Evolutionary conservation across 2,797 vertebrate genomes (phyloP).

Genomic region (Fistularia commersonii): DNA sequence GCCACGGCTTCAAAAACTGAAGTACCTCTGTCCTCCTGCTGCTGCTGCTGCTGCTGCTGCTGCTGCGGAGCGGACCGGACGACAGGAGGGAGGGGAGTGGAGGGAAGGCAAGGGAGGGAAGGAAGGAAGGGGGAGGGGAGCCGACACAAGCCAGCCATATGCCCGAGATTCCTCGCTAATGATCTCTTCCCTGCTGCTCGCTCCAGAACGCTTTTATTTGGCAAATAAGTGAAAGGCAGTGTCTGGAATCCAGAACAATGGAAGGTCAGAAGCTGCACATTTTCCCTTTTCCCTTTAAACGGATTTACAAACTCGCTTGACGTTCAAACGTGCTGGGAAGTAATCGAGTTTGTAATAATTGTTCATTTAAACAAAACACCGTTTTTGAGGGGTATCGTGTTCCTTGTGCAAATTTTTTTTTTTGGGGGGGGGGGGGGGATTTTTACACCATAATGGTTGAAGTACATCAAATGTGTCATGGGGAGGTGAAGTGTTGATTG

Average conservation of each 20-base stretch:
- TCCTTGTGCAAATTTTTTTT: too few relatives aligned
- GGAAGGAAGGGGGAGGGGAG: conserved; percentile 62
- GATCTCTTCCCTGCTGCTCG: conserved; percentile 27
- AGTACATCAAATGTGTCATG: too few relatives aligned
- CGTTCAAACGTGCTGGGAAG: too few relatives aligned
- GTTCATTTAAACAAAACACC: too few relatives aligned
- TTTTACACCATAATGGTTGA: too few relatives aligned
- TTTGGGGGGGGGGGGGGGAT: too few relatives aligned
- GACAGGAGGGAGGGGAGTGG: conserved; percentile 10
- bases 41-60: conserved; percentile 36
- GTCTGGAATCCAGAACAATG: neutral
- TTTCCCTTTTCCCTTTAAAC: too few relatives aligned
- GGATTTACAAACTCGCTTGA: too few relatives aligned
- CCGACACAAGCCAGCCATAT: conserved; percentile 57
- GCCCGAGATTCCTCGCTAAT: conserved; percentile 54
- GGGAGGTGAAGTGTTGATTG: too few relatives aligned
- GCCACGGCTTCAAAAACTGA: conserved; percentile 75
- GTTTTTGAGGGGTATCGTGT: too few relatives aligned
- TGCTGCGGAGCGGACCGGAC: conserved; percentile 41
- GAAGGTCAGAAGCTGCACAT: too few relatives aligned
- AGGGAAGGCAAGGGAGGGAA: conserved; percentile 17
- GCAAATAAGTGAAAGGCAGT: conserved; percentile 14
- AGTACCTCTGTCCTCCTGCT: conserved; percentile 59
- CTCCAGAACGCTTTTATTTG: neutral
- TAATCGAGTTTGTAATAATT: too few relatives aligned